Conservation (phyloP, 2,888 invertebrate genomes). For the Halocaridina rubra region DNA sequence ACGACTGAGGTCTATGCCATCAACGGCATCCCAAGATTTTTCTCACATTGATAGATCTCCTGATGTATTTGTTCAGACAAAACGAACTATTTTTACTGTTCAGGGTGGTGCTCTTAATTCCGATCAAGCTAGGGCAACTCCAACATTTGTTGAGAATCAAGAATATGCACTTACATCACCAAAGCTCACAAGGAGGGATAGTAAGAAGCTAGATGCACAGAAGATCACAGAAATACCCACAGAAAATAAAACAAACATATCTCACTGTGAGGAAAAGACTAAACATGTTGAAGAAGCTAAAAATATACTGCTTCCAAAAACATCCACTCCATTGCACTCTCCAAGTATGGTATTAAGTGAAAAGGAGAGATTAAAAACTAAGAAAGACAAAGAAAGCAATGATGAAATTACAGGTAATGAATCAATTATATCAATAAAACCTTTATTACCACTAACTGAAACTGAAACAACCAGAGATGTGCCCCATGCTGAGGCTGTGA, state of each 20-base stretch:
- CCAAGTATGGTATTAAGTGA: neutral
- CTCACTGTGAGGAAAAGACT: neutral
- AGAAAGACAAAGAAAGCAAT: neutral
- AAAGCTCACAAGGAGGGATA: neutral
- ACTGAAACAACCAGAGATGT: too few species aligned
- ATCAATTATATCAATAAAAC: too few species aligned
- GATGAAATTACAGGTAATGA: neutral
- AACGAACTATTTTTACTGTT: conserved; percentile 59
- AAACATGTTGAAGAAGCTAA: too few species aligned
- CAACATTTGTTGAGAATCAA: conserved; percentile 36
- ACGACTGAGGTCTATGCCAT: neutral
- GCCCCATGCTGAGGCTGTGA: too few species aligned
- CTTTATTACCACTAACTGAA: too few species aligned
- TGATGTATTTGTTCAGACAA: conserved; percentile 59
- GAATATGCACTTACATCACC: neutral
- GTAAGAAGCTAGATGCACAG: neutral
- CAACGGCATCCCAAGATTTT: neutral
- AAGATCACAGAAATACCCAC: too few species aligned
- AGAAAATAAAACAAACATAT: too few species aligned
- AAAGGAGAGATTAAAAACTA: neutral
- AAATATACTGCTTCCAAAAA: too few species aligned
- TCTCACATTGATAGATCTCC: conserved; percentile 21
- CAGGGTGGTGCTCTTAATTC: conserved; percentile 29
- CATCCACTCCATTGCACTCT: neutral
- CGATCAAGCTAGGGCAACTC: conserved; percentile 46